phyloP scores from a whole-genome alignment of 2,113 vertebrate genomes.

The Rhipidura dahli region DNA sequence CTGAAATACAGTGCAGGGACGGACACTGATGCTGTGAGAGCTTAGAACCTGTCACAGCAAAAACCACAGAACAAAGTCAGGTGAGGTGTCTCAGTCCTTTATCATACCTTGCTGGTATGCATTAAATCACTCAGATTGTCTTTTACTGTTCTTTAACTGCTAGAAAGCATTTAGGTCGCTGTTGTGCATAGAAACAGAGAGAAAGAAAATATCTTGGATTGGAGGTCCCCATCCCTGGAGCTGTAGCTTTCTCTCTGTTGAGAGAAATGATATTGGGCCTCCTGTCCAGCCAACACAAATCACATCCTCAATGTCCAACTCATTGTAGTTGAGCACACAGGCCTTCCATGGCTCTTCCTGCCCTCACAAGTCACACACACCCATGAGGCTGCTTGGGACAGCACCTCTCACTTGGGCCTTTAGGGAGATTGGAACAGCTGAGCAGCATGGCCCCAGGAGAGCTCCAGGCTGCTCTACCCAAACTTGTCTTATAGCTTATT shows the following conservation, averaged over 20 bases:
- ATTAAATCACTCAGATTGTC: not conserved
- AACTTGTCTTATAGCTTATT: not conserved
- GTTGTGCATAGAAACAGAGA: not conserved
- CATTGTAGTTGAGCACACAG: not conserved
- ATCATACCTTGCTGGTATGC: not conserved
- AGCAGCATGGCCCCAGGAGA: not conserved
- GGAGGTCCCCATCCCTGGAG: not conserved
- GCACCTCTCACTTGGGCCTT: not conserved
- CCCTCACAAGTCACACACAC: rapidly evolving
- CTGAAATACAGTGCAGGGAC: not conserved
- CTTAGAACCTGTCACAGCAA: not conserved
- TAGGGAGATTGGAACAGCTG: not conserved
- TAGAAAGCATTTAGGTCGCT: not conserved
- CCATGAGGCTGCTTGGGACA: rapidly evolving
- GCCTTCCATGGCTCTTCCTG: no score
- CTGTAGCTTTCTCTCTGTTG: not conserved
- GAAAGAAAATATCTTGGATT: not conserved
- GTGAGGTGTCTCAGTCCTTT: not conserved
- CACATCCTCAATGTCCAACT: not conserved
- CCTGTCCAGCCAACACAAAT: not conserved
- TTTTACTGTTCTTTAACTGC: not conserved
- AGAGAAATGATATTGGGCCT: not conserved
- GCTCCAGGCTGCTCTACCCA: not conserved
- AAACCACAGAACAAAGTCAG: not conserved
- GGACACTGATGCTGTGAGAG: not conserved